Evolutionary conservation across 2,888 invertebrate genomes (phyloP).

Genomic region (Mamestra brassicae): DNA sequence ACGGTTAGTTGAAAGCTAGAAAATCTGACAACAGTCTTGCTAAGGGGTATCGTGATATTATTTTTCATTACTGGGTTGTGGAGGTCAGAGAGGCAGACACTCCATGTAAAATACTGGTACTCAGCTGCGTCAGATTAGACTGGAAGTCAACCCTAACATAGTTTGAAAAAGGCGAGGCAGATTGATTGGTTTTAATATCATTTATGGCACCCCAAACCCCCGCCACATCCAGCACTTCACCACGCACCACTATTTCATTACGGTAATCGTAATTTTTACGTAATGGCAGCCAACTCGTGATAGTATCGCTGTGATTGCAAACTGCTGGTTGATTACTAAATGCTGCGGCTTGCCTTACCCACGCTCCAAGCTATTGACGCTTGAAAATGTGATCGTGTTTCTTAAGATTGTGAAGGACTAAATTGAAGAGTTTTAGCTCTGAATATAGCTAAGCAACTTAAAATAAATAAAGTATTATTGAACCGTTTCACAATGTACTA

Average conservation of each 20-base stretch:
- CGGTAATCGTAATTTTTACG: slow-evolving; percentile 90
- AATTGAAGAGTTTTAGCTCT: slow-evolving; percentile 29
- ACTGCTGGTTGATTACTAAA: slow-evolving; percentile 82
- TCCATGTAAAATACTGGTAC: too few species aligned
- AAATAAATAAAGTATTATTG: neutral
- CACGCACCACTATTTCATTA: slow-evolving; percentile 84
- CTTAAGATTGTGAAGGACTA: slow-evolving; percentile 44
- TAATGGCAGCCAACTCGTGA: slow-evolving; percentile 82
- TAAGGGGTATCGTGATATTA: too few species aligned
- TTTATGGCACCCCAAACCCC: neutral
- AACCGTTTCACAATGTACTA: too few species aligned
- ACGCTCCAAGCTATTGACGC: slow-evolving; percentile 73
- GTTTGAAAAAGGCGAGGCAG: too few species aligned
- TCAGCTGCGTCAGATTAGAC: too few species aligned
- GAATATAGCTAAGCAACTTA: neutral
- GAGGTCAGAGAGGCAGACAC: too few species aligned
- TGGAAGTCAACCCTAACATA: too few species aligned
- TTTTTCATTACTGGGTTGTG: too few species aligned
- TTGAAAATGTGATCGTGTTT: slow-evolving; percentile 64
- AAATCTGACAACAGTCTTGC: too few species aligned
- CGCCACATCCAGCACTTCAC: slow-evolving; percentile 69
- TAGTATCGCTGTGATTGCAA: slow-evolving; percentile 85
- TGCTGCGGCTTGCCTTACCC: slow-evolving; percentile 81
- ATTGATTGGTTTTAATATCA: neutral
- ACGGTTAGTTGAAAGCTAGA: too few species aligned